phyloP scores from a whole-genome alignment of 1,140 invertebrate genomes.

The Drosophila lacertosa region DNA sequence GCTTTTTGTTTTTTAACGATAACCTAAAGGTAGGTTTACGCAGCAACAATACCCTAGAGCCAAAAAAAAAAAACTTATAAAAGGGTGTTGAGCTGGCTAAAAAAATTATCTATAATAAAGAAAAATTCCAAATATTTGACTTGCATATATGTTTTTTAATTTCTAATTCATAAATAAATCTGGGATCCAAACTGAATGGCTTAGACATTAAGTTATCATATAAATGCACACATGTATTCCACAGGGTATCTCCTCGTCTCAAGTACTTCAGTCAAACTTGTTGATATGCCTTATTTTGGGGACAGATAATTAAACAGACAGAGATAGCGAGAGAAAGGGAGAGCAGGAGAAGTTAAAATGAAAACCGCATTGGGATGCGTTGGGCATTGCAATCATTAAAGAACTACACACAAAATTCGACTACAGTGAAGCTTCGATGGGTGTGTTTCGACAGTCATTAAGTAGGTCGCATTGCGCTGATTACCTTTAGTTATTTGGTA shows the following conservation, averaged over 20 bases:
- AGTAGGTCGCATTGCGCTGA: slow-evolving; percentile 12
- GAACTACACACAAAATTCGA: slow-evolving; percentile 41
- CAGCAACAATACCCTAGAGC: slow-evolving; percentile 13
- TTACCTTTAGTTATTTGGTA: slow-evolving; percentile 5
- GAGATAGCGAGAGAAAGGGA: slow-evolving; percentile 1
- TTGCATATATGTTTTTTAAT: too few relatives aligned
- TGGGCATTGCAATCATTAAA: slow-evolving; percentile 42
- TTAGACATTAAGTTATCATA: not conserved
- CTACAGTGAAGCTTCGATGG: slow-evolving; percentile 51
- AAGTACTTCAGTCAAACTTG: slow-evolving; percentile 22
- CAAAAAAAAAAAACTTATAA: not conserved
- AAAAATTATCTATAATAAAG: not conserved
- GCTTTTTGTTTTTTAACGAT: slow-evolving; percentile 12
- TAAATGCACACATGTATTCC: too few relatives aligned
- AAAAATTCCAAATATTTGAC: too few relatives aligned
- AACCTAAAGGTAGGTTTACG: not conserved
- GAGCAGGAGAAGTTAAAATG: not conserved
- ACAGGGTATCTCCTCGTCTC: slow-evolving; percentile 2
- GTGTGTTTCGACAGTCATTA: slow-evolving; percentile 4
- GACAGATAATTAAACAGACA: slow-evolving; percentile 43
- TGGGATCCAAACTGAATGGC: too few relatives aligned
- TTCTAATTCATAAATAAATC: too few relatives aligned
- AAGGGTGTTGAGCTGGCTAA: not conserved
- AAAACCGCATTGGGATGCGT: slow-evolving; percentile 36
- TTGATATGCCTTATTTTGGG: slow-evolving; percentile 30